phyloP scores from a whole-genome alignment of 2,797 vertebrate species.

The Clarias platycephalus region DNA sequence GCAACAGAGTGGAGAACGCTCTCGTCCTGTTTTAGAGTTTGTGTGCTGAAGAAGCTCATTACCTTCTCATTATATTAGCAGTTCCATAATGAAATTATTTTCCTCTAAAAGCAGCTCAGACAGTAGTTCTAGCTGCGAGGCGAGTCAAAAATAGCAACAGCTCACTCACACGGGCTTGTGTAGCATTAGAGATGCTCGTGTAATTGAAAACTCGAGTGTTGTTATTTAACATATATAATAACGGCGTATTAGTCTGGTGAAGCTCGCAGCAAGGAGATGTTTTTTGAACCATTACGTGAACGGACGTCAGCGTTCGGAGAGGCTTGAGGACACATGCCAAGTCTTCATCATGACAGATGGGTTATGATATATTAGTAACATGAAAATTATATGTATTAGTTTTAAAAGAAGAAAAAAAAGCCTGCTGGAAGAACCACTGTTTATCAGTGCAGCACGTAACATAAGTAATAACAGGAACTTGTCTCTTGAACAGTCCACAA shows the following conservation, averaged over 20 bases:
- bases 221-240: neutral
- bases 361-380: neutral
- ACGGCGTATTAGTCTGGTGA: neutral
- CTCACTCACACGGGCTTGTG: neutral
- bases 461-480: neutral
- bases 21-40: neutral
- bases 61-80: neutral
- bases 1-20: neutral
- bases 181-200: neutral
- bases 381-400: neutral
- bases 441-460: neutral
- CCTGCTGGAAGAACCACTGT: neutral
- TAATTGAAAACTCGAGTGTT: neutral
- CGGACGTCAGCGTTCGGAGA: neutral
- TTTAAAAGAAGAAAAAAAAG: neutral
- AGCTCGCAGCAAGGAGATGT: neutral
- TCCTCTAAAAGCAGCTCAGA: neutral
- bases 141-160: neutral
- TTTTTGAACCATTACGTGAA: neutral
- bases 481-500: neutral
- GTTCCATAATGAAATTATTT: neutral
- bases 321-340: neutral
- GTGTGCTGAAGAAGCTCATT: neutral
- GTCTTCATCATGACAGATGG: neutral
- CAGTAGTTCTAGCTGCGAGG: neutral